Evolutionary conservation across 2,888 invertebrate genomes (phyloP).

Genomic region (Tridacna crocea): DNA sequence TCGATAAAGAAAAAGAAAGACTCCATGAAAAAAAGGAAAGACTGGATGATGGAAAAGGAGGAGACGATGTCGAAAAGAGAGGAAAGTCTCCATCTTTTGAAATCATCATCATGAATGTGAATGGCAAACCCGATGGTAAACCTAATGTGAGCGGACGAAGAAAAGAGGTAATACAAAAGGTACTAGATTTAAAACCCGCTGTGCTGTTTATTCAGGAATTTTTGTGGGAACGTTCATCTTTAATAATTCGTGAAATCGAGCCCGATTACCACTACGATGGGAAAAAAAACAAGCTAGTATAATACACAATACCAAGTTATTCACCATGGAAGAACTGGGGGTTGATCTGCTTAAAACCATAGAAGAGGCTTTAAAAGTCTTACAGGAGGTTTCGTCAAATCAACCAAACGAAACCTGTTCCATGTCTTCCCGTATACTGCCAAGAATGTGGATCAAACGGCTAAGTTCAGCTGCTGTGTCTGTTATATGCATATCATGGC

Average conservation of each 20-base stretch:
- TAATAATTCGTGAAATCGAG: conserved; percentile 32
- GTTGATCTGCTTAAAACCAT: no score
- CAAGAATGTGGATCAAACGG: conserved; percentile 33
- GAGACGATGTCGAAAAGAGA: no score
- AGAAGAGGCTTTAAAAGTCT: conserved; percentile 22
- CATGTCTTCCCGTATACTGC: conserved; percentile 33
- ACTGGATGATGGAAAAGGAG: no score
- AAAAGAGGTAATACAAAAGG: conserved; percentile 30
- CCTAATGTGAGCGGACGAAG: conserved; percentile 27
- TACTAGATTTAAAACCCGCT: conserved; percentile 27
- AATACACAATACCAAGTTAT: conserved; percentile 25
- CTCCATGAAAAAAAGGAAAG: no score
- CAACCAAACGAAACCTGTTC: conserved; percentile 25
- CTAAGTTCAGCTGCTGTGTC: conserved; percentile 27
- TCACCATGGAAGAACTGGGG: conserved; percentile 21
- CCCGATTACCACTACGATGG: conserved; percentile 35
- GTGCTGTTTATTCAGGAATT: conserved; percentile 53
- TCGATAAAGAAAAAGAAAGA: no score
- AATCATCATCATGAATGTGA: conserved; percentile 51
- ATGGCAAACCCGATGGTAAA: conserved; percentile 20
- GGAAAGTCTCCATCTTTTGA: no score
- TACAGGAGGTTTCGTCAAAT: conserved; percentile 42
- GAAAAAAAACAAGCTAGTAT: conserved; percentile 46
- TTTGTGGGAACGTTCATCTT: conserved; percentile 37
- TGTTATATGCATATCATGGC: conserved; percentile 55